phyloP scores from a whole-genome alignment of 2,888 invertebrate genomes.

The Physocephala rufipes region DNA sequence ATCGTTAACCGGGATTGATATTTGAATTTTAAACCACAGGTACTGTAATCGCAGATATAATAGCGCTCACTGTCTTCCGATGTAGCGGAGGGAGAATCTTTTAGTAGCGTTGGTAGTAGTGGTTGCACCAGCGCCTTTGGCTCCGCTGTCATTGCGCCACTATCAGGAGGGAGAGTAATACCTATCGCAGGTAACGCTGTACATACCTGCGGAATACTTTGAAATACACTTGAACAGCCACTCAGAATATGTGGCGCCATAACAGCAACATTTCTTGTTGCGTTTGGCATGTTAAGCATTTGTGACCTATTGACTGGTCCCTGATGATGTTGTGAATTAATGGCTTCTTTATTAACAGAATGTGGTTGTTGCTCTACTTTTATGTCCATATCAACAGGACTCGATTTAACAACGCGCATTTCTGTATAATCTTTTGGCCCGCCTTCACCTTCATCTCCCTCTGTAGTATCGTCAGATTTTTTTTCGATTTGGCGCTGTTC shows the following conservation, averaged over 20 bases:
- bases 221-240: slow-evolving; percentile 24
- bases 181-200: slow-evolving; percentile 42
- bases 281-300: slow-evolving; percentile 25
- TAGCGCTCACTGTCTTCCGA: slow-evolving; percentile 61
- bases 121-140: slow-evolving; percentile 24
- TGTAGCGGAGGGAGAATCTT: slow-evolving; percentile 57
- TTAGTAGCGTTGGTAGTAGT: slow-evolving; percentile 41
- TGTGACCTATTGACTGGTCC: slow-evolving; percentile 38
- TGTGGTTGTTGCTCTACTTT: slow-evolving; percentile 55
- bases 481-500: slow-evolving; percentile 48
- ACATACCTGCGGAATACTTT: slow-evolving; percentile 39
- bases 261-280: slow-evolving; percentile 37
- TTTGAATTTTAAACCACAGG: slow-evolving; percentile 59
- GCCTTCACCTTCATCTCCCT: slow-evolving; percentile 51
- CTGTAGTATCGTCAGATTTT: slow-evolving; percentile 42
- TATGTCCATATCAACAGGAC: slow-evolving; percentile 52
- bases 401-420: slow-evolving; percentile 50
- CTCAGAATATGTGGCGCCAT: slow-evolving; percentile 21
- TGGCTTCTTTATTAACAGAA: slow-evolving; percentile 3
- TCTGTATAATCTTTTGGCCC: slow-evolving; percentile 58
- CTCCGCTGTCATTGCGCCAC: slow-evolving; percentile 28
- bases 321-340: slow-evolving; percentile 17
- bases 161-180: slow-evolving; percentile 33
- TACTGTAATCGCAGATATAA: slow-evolving; percentile 58
- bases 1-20: slow-evolving; percentile 60